phyloP scores from a whole-genome alignment of 2,797 vertebrate species.

The Fistularia commersonii region DNA sequence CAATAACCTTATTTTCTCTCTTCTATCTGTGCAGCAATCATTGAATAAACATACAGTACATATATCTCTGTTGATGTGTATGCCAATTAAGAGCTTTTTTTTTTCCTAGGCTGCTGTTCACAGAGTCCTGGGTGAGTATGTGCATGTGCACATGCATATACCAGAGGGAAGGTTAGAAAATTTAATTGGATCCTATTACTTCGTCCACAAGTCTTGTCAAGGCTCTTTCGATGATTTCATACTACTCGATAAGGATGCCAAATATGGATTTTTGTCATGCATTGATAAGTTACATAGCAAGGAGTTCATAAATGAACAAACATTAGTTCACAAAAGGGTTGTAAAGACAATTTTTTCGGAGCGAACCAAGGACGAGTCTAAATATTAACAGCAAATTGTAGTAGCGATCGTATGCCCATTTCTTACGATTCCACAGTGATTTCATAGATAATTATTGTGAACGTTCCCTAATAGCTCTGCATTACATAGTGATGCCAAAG shows the following conservation, averaged over 20 bases:
- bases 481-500: too few species aligned
- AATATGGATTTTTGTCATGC: constrained; percentile 46
- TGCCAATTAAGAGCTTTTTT: constrained; percentile 69
- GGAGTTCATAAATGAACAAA: constrained; percentile 17
- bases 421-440: too few species aligned
- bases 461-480: too few species aligned
- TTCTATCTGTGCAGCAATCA: constrained; percentile 53
- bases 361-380: neutral
- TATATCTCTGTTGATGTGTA: constrained; percentile 52
- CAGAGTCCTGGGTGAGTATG: constrained; percentile 31
- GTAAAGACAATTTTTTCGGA: neutral
- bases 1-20: constrained; percentile 34
- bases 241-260: constrained; percentile 63
- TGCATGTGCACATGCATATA: constrained; percentile 33
- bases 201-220: constrained; percentile 68
- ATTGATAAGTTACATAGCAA: constrained; percentile 26
- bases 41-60: constrained; percentile 66
- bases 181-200: constrained; percentile 70
- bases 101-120: constrained; percentile 62
- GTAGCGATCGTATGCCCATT: too few species aligned
- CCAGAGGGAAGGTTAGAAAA: constrained; percentile 59
- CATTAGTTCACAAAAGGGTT: neutral
- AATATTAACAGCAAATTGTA: too few species aligned
- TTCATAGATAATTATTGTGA: too few species aligned
- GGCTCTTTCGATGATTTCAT: constrained; percentile 66